Base-by-base conservation (phyloP, 2,113 vertebrate genomes). In the Barbus barbus region DNA sequence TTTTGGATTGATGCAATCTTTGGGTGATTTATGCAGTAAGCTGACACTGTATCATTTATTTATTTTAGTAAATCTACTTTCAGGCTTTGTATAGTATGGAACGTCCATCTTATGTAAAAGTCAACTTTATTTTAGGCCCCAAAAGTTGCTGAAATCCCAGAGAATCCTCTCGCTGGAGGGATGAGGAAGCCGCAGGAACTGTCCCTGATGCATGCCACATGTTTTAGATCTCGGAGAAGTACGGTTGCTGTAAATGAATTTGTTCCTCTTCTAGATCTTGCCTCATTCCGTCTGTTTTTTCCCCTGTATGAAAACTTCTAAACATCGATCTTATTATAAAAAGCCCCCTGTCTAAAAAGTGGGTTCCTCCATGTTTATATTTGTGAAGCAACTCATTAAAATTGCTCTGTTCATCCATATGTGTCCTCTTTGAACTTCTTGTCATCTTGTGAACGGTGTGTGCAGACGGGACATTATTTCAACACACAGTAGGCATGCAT, bases 381-480 rank as follows among this genome's bases (percentile, higher is more conserved):
- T 92, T 92, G 89, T 92, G 89, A 85, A 91, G 88, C 53, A 87
- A 89, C 89, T 91, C 91, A 93, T 92, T 94, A 93, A 94, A 92
- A 75, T 73, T 16, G 73, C 86, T 78, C 77, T 3, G 51, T 69
- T 77, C 79, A 60, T 83, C 73, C 16, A 79, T 31, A 31, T 3
- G 18, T 8, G 14, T 56, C 12, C 60, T 18, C 4, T 67, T 3
- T 41, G 31, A 33, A 6, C n/a, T 9, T 31, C 18, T 65, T 72
- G n/a, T 53, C 18, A 53, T 53, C 18, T 53, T 53, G 12, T 67
- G 56, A 46, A 46, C 1, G 9, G n/a, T 61, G 56, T 58, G 44
- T 53, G 44, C 11, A 5, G 31, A 51, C 13, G 3, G 20, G 67
- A 65, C 9, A 11, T n/a, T 46, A n/a, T 58, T 58, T 58, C 53